Evolutionary conservation across 2,888 invertebrate genomes (phyloP), one percentile per base, ranked within the genome.

Genomic region (Dioctria linearis): DNA sequence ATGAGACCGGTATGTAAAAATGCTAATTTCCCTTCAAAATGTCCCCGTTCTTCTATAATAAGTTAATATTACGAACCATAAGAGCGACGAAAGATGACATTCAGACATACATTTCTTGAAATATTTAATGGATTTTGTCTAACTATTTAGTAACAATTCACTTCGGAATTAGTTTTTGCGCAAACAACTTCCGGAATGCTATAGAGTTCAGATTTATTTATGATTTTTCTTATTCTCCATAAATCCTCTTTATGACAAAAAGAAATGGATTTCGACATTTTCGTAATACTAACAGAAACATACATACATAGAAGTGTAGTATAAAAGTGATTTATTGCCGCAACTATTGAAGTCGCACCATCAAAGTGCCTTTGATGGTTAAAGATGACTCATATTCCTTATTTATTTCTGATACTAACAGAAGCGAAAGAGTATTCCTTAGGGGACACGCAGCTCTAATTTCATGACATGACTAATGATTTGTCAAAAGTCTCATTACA

Each of bases 281-380:
- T 2, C 73, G 57, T 43, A 13, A 11, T 25, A 25, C 25, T 57
- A 57, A 42, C 73, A 51, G n/a, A 40, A 73, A 57, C 40, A 73
- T 73, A 73, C 25, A 25, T 25, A 25, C 25, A 25, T 25, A 25
- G 25, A 25, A 25, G 25, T 25, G 25, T 25, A 25, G 25, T 25
- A 25, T 25, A 73, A 73, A 54, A 73, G 73, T 73, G 59, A 73
- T 73, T 73, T 57, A 73, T 73, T 73, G 73, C 57, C 57, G 8
- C 73, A 42, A 57, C 73, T 73, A 73, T 73, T 42, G 57, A 54
- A 73, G 42, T 51, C 57, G 73, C 57, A 73, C 57, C 57, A 25
- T 73, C 42, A 57, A 11, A 37, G 25, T 11, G 3, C 54, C n/a
- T 46, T 39, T 37, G 39, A n/a, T 51, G 51, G 54, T 25, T 25